Evolutionary conservation across 2,888 invertebrate genomes (phyloP), one percentile per base, ranked within the genome.

Genomic region (Erebia ligea): DNA sequence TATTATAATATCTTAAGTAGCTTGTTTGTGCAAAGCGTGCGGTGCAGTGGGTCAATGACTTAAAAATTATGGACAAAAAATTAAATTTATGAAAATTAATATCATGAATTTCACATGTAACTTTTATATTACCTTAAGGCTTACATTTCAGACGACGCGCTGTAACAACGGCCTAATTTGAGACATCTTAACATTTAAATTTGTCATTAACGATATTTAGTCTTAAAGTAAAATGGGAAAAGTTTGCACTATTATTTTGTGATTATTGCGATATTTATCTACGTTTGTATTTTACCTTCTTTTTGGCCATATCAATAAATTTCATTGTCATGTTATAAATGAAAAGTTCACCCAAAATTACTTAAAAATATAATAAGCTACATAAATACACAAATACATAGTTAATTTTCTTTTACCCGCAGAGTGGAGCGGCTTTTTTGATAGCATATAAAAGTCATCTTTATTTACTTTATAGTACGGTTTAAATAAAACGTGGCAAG

Each of bases 161-260:
- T 45, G 11, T 25, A 25, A 25, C 25, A 25, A 25, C 25, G 25
- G 25, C 1, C 25, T 25, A 25, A 25, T 52, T 5, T 52, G 9
- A 52, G 9, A 52, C 52, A 17, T 6, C 50, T 50, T 50, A 50
- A 1, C 1, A 50, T n/a, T 13, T 45, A 11, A n/a, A 50, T 50
- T 50, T 50, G n/a, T 50, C n/a, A 50, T n/a, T n/a, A 50, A 50
- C 15, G 15, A 50, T 15, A 50, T 8, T 2, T 21, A 21, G 13
- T 13, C 21, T 56, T 56, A 56, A 56, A 56, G 25, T 21, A 56
- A 50, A 50, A 50, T n/a, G 13, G 6, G 13, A 2, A 45, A 45
- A 50, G 6, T 50, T n/a, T n/a, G 50, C 50, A n/a, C n/a, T n/a
- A 56, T 11, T 56, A 56, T 34, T 57, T 58, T 58, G 25, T 34